Percentiles rank a stretch among this genome's conserved stretches.
These are phyloP conservation scores for Alcis repandata DNA, from an alignment of 2,888 invertebrate genomes.

Conservation along the genomic window DNA sequence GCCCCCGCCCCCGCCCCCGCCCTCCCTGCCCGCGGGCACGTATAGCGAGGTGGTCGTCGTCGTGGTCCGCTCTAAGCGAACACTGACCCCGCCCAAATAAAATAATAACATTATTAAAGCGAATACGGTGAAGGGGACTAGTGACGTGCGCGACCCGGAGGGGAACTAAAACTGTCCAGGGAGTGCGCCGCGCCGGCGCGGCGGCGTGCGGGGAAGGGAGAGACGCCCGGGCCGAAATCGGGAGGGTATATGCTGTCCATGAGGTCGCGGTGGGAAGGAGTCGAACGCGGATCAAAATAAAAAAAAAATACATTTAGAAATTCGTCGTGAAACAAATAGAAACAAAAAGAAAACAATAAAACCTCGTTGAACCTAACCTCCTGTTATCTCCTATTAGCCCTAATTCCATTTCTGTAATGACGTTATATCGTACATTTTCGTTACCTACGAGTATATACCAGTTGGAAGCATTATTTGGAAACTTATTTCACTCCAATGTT, in stretches of 20 bases:
- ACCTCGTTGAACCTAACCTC: no score
- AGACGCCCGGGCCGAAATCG: neutral
- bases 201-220: constrained; percentile 1
- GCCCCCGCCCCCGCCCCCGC: constrained; percentile 57
- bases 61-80: constrained; percentile 66
- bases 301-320: constrained; percentile 13
- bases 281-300: neutral
- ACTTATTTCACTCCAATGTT: no score
- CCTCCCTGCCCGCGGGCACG: constrained; percentile 62
- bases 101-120: constrained; percentile 71
- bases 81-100: constrained; percentile 62
- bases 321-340: neutral
- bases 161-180: constrained; percentile 53
- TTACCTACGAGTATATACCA: no score
- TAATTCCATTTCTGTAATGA: neutral
- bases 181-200: no score
- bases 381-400: neutral
- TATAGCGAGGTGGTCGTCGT: constrained; percentile 61
- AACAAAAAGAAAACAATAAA: no score
- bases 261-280: constrained; percentile 9
- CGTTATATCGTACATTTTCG: neutral
- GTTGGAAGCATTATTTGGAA: no score
- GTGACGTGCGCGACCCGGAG: constrained; percentile 64
- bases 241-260: neutral
- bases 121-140: constrained; percentile 58